These are phyloP conservation scores for Halotydeus destructor DNA, from an alignment of 1,140 invertebrate genomes.

Conservation along the genomic window DNA sequence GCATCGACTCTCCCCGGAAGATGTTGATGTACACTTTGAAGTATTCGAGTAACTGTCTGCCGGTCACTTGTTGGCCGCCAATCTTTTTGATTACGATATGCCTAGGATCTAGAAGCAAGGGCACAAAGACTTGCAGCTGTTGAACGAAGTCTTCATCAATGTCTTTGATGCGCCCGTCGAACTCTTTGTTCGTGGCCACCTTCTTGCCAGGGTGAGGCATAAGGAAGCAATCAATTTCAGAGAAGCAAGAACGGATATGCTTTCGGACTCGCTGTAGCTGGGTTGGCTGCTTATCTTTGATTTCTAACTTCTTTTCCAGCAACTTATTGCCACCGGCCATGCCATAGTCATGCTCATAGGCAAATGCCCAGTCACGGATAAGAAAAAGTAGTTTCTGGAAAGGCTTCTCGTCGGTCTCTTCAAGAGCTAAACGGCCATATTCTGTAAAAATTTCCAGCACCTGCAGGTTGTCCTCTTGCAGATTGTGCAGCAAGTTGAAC, in stretches of 20 bases:
- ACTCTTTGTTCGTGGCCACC: slow-evolving; percentile 85
- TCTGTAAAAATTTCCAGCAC: slow-evolving; percentile 49
- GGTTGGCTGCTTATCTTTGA: not conserved
- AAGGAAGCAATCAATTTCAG: slow-evolving; percentile 82
- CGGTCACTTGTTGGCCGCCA: slow-evolving; percentile 74
- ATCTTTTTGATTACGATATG: slow-evolving; percentile 91
- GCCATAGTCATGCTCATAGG: slow-evolving; percentile 87
- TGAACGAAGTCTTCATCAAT: slow-evolving; percentile 83
- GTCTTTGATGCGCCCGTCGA: slow-evolving; percentile 79
- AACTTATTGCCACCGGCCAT: slow-evolving; percentile 64
- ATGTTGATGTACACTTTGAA: slow-evolving; percentile 42
- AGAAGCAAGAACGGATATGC: slow-evolving; percentile 86
- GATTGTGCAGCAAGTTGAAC: slow-evolving; percentile 32
- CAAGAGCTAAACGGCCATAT: slow-evolving; percentile 79
- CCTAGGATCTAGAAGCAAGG: slow-evolving; percentile 61
- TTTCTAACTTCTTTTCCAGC: slow-evolving; percentile 48
- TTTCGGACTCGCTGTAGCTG: slow-evolving; percentile 82
- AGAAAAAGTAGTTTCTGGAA: slow-evolving; percentile 85
- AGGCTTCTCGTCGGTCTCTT: slow-evolving; percentile 59
- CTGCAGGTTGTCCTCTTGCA: slow-evolving; percentile 33
- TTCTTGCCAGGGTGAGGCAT: slow-evolving; percentile 93
- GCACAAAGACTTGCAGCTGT: slow-evolving; percentile 60
- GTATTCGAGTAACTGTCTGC: slow-evolving; percentile 76
- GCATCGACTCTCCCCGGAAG: slow-evolving; percentile 28
- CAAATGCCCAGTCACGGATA: slow-evolving; percentile 93